Conservation (phyloP, 2,113 vertebrate genomes). For the Notarius lentiginosus region DNA sequence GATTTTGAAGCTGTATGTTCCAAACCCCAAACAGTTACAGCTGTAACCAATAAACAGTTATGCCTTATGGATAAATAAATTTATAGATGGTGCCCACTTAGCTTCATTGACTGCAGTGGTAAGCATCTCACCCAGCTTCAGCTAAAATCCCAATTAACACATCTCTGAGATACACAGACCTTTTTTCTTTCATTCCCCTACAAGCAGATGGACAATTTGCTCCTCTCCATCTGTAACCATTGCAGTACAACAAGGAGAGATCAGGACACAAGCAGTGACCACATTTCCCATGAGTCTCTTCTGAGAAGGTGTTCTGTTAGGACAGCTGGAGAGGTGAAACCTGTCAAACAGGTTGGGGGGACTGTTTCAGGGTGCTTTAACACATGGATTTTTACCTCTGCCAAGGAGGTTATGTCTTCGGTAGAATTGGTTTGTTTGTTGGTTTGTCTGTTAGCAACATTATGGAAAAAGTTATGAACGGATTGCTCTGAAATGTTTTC, state of each 20-base stretch:
- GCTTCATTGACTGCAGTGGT: neutral
- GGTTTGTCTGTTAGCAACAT: too few relatives aligned
- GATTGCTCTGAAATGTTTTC: too few relatives aligned
- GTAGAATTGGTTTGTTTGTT: too few relatives aligned
- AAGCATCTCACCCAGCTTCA: neutral
- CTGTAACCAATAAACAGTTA: neutral
- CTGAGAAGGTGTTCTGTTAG: neutral
- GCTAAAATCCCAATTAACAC: neutral
- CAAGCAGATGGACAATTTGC: slow-evolving; percentile 23
- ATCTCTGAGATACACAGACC: too few relatives aligned
- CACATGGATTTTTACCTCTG: too few relatives aligned
- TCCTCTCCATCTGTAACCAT: slow-evolving; percentile 24
- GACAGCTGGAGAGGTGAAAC: slow-evolving; percentile 1
- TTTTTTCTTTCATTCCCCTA: neutral
- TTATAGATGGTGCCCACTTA: neutral
- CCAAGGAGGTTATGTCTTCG: too few relatives aligned
- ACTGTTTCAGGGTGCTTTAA: too few relatives aligned
- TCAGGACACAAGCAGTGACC: slow-evolving; percentile 12
- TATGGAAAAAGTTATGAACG: too few relatives aligned
- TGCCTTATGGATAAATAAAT: neutral
- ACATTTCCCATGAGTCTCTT: neutral
- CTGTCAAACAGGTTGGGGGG: neutral
- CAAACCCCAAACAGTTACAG: neutral
- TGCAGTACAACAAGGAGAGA: neutral
- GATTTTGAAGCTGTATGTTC: neutral